Evolutionary conservation across 1,140 invertebrate genomes (phyloP).

Genomic region (Drosophila novamexicana): DNA sequence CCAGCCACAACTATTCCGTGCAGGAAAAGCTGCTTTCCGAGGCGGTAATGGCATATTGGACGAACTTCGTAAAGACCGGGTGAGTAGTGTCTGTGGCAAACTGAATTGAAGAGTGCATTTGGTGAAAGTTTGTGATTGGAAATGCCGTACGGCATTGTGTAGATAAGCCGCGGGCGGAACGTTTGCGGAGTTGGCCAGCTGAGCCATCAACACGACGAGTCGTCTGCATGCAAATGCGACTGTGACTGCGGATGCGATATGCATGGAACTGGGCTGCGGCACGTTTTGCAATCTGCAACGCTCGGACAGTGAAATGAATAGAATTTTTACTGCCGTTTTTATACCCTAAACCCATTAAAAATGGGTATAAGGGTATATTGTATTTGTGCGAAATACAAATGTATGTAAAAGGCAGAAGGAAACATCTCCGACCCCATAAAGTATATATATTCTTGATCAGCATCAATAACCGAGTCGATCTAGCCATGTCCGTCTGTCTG

Average conservation of each 20-base stretch:
- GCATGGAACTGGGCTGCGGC: constrained; percentile 54
- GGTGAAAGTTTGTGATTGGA: constrained; percentile 53
- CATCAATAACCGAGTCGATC: too few species aligned
- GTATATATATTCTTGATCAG: too few species aligned
- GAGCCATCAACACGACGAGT: constrained; percentile 58
- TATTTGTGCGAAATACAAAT: too few species aligned
- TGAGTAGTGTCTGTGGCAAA: constrained; percentile 83
- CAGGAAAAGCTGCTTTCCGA: constrained; percentile 92
- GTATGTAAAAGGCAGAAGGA: too few species aligned
- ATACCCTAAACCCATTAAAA: too few species aligned
- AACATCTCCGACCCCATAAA: too few species aligned
- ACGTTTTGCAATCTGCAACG: constrained; percentile 79
- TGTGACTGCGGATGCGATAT: constrained; percentile 41
- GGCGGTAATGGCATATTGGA: constrained; percentile 94
- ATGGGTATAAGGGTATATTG: too few species aligned
- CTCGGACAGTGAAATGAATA: constrained; percentile 80
- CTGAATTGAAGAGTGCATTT: constrained; percentile 73
- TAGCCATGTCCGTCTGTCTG: too few species aligned
- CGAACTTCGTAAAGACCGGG: constrained; percentile 95
- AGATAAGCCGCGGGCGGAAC: too few species aligned
- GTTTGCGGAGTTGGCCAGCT: constrained; percentile 9
- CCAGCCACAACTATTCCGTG: constrained; percentile 88
- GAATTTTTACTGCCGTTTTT: constrained; percentile 79
- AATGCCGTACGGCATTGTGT: constrained; percentile 4
- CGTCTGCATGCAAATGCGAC: constrained; percentile 69